These are phyloP conservation scores for Myxocyprinus asiaticus DNA, from an alignment of 2,113 vertebrate species.

Conservation along the genomic window DNA sequence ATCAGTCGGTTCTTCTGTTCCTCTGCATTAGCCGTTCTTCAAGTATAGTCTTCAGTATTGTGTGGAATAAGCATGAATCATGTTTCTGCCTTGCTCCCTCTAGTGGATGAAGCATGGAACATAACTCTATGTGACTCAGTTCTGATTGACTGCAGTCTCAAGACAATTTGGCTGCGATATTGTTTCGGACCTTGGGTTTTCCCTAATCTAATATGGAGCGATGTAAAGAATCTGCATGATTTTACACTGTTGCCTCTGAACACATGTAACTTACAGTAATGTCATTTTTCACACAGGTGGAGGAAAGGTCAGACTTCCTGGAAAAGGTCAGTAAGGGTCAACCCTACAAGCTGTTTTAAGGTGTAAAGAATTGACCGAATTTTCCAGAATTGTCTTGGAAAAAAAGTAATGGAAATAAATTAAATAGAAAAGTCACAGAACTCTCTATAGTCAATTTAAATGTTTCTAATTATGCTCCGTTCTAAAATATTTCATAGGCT, in stretches of 20 bases:
- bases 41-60: not conserved
- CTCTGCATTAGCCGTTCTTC: not conserved
- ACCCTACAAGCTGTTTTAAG: no score
- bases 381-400: no score
- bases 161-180: no score
- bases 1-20: not conserved
- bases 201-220: not conserved
- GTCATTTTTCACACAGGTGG: constrained; percentile 63
- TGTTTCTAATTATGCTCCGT: no score
- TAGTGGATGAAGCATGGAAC: constrained; percentile 10
- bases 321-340: constrained; percentile 72
- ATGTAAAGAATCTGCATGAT: not conserved
- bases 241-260: no score
- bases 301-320: constrained; percentile 83
- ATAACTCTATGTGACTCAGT: not conserved
- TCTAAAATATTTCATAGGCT: no score
- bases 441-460: no score
- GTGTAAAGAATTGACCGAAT: not conserved
- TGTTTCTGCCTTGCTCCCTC: constrained; percentile 14
- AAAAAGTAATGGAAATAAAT: no score
- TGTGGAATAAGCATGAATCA: not conserved
- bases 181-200: no score
- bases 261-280: not conserved
- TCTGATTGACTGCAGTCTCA: not conserved
- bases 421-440: no score